Conservation (phyloP, 2,888 invertebrate species). For the Pediacus dermestoides region DNA sequence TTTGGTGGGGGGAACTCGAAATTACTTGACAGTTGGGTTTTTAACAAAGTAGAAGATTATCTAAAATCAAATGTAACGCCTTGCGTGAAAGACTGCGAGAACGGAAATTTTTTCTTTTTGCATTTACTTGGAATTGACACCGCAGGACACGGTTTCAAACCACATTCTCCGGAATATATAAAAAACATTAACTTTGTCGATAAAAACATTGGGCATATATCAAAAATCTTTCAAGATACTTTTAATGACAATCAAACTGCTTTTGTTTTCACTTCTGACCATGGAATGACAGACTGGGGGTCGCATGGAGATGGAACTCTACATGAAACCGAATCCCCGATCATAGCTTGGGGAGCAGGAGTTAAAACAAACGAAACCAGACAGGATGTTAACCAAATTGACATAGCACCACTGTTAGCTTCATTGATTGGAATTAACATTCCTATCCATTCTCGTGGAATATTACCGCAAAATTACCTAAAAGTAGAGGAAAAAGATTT, state of each 20-base stretch:
- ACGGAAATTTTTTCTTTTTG: conserved; percentile 75
- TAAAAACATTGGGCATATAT: conserved; percentile 65
- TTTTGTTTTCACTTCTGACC: conserved; percentile 90
- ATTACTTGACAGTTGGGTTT: conserved; percentile 87
- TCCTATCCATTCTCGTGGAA: conserved; percentile 90
- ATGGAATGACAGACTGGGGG: conserved; percentile 99
- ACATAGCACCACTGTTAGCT: conserved; percentile 84
- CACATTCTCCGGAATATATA: conserved; percentile 72
- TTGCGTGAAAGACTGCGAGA: conserved; percentile 26
- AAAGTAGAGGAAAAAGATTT: no score
- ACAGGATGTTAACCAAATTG: conserved; percentile 79
- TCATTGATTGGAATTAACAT: conserved; percentile 77
- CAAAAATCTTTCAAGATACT: conserved; percentile 62
- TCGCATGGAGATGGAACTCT: conserved; percentile 89
- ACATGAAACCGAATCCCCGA: conserved; percentile 88
- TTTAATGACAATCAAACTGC: conserved; percentile 75
- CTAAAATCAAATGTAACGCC: conserved; percentile 50
- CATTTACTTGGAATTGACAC: conserved; percentile 93
- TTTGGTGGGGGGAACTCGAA: conserved; percentile 60
- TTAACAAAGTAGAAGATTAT: conserved; percentile 67
- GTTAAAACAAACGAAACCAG: conserved; percentile 51
- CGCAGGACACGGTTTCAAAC: conserved; percentile 89
- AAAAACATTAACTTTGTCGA: conserved; percentile 76
- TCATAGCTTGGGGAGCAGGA: conserved; percentile 92
- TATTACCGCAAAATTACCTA: no score